Conservation (phyloP, 92 coral and sea anemone genomes). For the Parazoanthus atlanticus region DNA sequence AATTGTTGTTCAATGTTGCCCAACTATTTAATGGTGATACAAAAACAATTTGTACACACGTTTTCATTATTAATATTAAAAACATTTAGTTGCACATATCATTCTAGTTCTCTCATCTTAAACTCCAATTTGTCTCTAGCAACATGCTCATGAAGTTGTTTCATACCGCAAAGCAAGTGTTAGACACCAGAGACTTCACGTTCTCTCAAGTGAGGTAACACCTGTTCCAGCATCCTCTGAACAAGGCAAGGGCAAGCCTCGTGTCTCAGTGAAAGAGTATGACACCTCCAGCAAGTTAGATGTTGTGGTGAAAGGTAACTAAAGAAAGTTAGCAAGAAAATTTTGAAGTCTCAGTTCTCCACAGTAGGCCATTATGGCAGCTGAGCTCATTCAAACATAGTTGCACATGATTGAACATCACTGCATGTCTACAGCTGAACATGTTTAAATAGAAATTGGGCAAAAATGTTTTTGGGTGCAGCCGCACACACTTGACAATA, state of each 20-base stretch:
- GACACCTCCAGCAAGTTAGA: slow-evolving; percentile 81
- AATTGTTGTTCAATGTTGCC: too few relatives aligned
- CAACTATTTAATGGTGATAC: too few relatives aligned
- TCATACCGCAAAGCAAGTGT: slow-evolving; percentile 53
- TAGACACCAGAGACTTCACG: slow-evolving; percentile 44
- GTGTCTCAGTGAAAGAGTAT: slow-evolving; percentile 66
- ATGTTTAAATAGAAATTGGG: too few relatives aligned
- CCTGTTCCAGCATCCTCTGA: slow-evolving; percentile 30
- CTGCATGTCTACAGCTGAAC: too few relatives aligned
- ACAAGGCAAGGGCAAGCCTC: slow-evolving; percentile 47
- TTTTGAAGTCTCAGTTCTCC: background rate
- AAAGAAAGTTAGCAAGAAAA: background rate
- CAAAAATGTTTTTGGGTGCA: too few relatives aligned
- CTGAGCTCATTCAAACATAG: too few relatives aligned
- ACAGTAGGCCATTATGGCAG: too few relatives aligned
- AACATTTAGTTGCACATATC: background rate
- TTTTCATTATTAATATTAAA: too few relatives aligned
- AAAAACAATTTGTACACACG: too few relatives aligned
- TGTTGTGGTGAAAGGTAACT: slow-evolving; percentile 85
- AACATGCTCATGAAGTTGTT: slow-evolving; percentile 71
- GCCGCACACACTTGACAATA: too few relatives aligned
- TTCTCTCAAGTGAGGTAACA: slow-evolving; percentile 1
- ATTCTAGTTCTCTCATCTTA: background rate
- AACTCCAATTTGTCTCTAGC: slow-evolving; percentile 27
- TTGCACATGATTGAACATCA: too few relatives aligned